Base-by-base conservation (phyloP, 92 coral and sea anemone genomes). In the Umimayanthus chanpuru region DNA sequence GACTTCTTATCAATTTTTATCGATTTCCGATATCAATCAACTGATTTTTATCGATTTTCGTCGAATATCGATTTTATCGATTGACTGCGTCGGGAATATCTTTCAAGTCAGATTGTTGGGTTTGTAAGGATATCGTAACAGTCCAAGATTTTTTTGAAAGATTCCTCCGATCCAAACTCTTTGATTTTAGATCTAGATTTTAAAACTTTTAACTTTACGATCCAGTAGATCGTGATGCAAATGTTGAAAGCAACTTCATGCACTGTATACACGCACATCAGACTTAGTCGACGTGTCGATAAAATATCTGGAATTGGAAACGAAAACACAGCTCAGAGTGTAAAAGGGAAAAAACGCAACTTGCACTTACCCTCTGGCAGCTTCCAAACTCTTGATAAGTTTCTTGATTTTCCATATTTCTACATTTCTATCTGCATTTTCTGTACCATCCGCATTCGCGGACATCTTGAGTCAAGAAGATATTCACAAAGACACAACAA, bases 341-440 rank as follows among this genome's bases (percentile, higher is more conserved):
- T 39, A 74, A 18, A 74, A 15, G 29, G 4, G 16, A 39, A 15
- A 16, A 2, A 74, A 8, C 26, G 18, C 21, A 38, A 12, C 49
- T 38, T 39, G 23, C 4, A 80, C 93, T 93, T 85, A 96, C 99
- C 99, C 99, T 86, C 99, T 95, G 18, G 99, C 99, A 23, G 99
- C 99, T 89, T 96, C 99, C 50, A 96, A 92, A 92, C 99, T 96
- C 85, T 96, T 96, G 32, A 96, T 96, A 70, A 96, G 90, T 85
- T 95, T 96, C 88, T 96, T 96, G 88, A 96, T 96, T 92, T 96
- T 96, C 99, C 99, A 96, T 80, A 96, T 96, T 91, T 96, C 99
- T 70, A 96, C 99, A 92, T 96, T 96, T 90, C 99, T 93, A 77
- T 96, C 99, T 25, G 99, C 96, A 21, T 96, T 98, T 80, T 96